phyloP scores from a whole-genome alignment of 2,113 vertebrate genomes.

The Hiodon alosoides region DNA sequence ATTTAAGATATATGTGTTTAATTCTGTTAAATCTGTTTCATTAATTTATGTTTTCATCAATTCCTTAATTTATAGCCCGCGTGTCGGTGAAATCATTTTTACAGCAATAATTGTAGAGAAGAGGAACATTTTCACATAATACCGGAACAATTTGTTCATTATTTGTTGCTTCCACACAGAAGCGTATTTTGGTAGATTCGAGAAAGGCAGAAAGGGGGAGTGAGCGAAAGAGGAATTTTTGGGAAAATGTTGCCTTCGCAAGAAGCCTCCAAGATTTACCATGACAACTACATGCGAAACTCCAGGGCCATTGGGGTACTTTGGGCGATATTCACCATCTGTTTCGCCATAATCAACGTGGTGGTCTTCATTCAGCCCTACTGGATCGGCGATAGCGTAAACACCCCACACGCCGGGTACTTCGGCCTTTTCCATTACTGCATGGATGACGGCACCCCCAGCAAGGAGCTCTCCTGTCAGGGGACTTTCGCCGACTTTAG shows the following conservation, averaged over 20 bases:
- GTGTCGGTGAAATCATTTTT: slow-evolving; percentile 7
- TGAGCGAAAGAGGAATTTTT: not conserved
- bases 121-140: not conserved
- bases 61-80: slow-evolving; percentile 7
- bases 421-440: slow-evolving; percentile 96
- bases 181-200: not conserved
- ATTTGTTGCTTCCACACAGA: not conserved
- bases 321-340: slow-evolving; percentile 98
- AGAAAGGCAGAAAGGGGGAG: not conserved
- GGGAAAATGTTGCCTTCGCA: slow-evolving; percentile 25
- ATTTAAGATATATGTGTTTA: not conserved
- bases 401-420: slow-evolving; percentile 87
- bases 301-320: slow-evolving; percentile 86
- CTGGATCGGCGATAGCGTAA: slow-evolving; percentile 96
- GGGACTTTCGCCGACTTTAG: slow-evolving; percentile 92
- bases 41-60: not conserved
- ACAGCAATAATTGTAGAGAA: no score
- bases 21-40: not conserved
- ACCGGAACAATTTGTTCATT: not conserved
- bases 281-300: slow-evolving; percentile 89
- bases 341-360: slow-evolving; percentile 96
- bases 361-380: slow-evolving; percentile 97
- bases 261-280: slow-evolving; percentile 94
- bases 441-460: slow-evolving; percentile 79
- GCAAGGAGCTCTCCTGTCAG: slow-evolving; percentile 83